A percentile compares a stretch with the other conserved stretches of the same genome.
Evolutionary conservation across 2,888 invertebrate genomes (phyloP).

Genomic region (Odiellus spinosus): DNA sequence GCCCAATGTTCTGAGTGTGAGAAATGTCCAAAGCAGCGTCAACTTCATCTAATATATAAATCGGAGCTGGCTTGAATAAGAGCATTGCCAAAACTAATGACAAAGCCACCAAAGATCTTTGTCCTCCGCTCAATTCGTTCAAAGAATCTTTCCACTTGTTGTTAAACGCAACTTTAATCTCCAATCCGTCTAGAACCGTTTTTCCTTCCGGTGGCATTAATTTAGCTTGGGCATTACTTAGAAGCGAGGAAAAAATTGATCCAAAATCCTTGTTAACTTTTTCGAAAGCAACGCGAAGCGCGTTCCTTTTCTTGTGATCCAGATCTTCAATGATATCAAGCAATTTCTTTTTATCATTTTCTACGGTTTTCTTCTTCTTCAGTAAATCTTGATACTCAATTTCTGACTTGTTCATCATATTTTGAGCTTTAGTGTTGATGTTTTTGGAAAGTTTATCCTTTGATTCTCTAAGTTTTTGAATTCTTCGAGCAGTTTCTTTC

Average conservation of each 20-base stretch:
- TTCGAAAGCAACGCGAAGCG: slow-evolving; percentile 62
- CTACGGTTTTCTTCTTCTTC: slow-evolving; percentile 52
- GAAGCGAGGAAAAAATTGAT: slow-evolving; percentile 74
- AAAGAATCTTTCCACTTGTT: slow-evolving; percentile 90
- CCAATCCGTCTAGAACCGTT: slow-evolving; percentile 66
- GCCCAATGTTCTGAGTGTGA: slow-evolving; percentile 96
- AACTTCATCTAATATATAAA: slow-evolving; percentile 97
- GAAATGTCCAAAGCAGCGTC: slow-evolving; percentile 95
- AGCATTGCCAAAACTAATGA: slow-evolving; percentile 91
- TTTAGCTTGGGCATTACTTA: slow-evolving; percentile 78
- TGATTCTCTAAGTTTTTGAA: slow-evolving; percentile 41
- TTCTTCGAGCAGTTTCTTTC: slow-evolving; percentile 38
- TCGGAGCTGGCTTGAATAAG: slow-evolving; percentile 90
- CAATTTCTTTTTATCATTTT: slow-evolving; percentile 56
- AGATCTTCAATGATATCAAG: slow-evolving; percentile 63
- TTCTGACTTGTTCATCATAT: slow-evolving; percentile 67
- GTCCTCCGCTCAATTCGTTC: slow-evolving; percentile 90
- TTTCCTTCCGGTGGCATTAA: slow-evolving; percentile 59
- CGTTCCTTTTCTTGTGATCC: slow-evolving; percentile 76
- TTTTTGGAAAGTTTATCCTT: slow-evolving; percentile 49
- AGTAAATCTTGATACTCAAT: slow-evolving; percentile 55
- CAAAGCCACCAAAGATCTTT: slow-evolving; percentile 81
- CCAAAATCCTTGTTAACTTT: slow-evolving; percentile 82
- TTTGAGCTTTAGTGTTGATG: slow-evolving; percentile 70
- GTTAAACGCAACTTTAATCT: slow-evolving; percentile 63